phyloP scores from a whole-genome alignment of 2,113 vertebrate genomes.

The Delphinapterus leucas region DNA sequence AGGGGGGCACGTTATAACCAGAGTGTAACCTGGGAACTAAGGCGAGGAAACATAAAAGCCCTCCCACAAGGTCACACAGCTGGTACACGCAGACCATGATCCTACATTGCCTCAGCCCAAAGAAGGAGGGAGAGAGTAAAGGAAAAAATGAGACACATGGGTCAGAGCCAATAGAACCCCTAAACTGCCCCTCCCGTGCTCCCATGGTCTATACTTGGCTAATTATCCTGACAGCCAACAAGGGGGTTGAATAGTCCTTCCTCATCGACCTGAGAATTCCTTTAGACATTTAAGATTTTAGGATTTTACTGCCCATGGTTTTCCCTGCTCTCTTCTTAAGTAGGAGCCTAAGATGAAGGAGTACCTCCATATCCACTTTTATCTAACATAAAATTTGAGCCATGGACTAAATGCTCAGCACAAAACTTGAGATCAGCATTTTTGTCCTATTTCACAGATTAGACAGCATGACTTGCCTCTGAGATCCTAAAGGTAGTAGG shows the following conservation, averaged over 20 bases:
- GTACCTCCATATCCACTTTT: background rate
- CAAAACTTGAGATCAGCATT: background rate
- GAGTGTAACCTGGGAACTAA: background rate
- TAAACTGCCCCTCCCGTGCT: background rate
- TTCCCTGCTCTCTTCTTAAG: background rate
- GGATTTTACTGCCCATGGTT: background rate
- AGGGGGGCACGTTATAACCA: rapidly evolving
- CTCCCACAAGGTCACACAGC: background rate
- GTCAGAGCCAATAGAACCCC: background rate
- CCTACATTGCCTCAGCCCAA: no score
- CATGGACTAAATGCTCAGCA: background rate
- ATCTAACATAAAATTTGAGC: background rate
- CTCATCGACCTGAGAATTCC: background rate
- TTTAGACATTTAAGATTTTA: background rate
- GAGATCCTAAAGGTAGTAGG: background rate
- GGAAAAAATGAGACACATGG: background rate
- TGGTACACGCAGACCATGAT: background rate
- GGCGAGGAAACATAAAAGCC: background rate
- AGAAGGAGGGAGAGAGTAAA: background rate
- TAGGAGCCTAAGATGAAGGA: background rate
- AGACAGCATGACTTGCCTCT: background rate
- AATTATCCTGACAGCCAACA: background rate
- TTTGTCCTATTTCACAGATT: background rate
- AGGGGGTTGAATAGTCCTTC: background rate
- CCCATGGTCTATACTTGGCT: background rate